A percentile compares a stretch with the other conserved stretches of the same genome.
Evolutionary conservation across 2,888 invertebrate genomes (phyloP).

Genomic region (Periphyllus acericola): DNA sequence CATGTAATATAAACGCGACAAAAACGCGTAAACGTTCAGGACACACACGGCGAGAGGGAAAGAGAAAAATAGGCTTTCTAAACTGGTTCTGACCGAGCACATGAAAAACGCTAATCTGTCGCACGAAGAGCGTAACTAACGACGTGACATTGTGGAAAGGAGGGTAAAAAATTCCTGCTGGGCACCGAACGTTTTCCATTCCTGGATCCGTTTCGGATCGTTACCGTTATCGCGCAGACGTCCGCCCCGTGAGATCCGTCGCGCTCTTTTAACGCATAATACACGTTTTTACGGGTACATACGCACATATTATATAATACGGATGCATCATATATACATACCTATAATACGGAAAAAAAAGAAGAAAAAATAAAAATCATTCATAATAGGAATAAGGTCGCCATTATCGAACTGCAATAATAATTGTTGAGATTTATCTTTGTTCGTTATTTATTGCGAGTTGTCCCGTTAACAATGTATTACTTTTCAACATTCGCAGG

Average conservation of each 20-base stretch:
- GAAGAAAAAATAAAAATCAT: not conserved
- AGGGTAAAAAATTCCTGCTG: conserved; percentile 49
- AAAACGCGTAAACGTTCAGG: not conserved
- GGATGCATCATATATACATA: not conserved
- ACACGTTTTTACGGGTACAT: too few species aligned
- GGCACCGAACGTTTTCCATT: conserved; percentile 31
- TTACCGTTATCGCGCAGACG: conserved; percentile 42
- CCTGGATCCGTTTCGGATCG: conserved; percentile 45
- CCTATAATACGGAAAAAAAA: not conserved
- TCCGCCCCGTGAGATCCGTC: conserved; percentile 13
- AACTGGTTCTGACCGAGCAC: conserved; percentile 44
- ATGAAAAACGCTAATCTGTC: conserved; percentile 42
- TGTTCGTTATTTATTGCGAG: too few species aligned
- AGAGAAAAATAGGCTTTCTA: not conserved
- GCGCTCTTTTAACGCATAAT: not conserved
- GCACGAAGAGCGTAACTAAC: conserved; percentile 51
- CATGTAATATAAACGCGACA: not conserved
- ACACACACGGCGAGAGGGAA: not conserved
- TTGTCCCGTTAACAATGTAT: too few species aligned
- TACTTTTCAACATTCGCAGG: too few species aligned
- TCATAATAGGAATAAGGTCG: too few species aligned
- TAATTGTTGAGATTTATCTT: too few species aligned
- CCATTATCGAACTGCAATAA: too few species aligned
- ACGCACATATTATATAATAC: not conserved
- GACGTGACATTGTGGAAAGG: conserved; percentile 44